Conservation (phyloP, 2,888 invertebrate genomes). For the Autographa gamma region DNA sequence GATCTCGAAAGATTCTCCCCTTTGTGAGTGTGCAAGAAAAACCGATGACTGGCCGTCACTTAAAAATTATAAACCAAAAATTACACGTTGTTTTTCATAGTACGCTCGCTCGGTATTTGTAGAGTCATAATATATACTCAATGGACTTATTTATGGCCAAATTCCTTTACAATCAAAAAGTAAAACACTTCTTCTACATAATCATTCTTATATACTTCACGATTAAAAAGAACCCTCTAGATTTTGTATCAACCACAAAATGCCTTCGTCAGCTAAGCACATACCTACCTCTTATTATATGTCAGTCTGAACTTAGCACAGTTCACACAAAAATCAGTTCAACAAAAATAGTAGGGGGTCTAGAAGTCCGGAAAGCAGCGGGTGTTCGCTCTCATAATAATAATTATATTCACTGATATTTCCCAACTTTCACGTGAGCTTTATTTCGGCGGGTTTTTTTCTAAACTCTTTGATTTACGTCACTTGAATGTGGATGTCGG, state of each 20-base stretch:
- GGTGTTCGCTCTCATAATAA: constrained; percentile 86
- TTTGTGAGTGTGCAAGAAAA: constrained; percentile 15
- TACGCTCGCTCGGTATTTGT: too few relatives aligned
- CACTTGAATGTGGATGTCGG: constrained; percentile 78
- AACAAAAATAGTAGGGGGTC: constrained; percentile 72
- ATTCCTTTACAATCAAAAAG: too few relatives aligned
- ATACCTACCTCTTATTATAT: background rate
- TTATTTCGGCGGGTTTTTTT: constrained; percentile 83
- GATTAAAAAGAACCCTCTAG: too few relatives aligned
- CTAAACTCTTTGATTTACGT: constrained; percentile 87
- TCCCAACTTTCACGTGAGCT: constrained; percentile 87
- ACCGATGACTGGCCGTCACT: constrained; percentile 8
- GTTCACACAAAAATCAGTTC: constrained; percentile 39
- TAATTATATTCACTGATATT: constrained; percentile 88
- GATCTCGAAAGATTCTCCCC: constrained; percentile 53
- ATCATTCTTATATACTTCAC: too few relatives aligned
- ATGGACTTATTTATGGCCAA: too few relatives aligned
- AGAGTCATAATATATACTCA: too few relatives aligned
- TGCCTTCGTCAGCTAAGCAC: background rate
- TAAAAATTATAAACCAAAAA: background rate
- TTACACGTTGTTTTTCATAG: too few relatives aligned
- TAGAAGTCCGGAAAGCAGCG: constrained; percentile 84
- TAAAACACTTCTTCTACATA: too few relatives aligned
- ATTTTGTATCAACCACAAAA: background rate
- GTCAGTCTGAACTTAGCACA: background rate